Conservation (phyloP, 2,797 vertebrate genomes). For the Catostomus latipinnis region DNA sequence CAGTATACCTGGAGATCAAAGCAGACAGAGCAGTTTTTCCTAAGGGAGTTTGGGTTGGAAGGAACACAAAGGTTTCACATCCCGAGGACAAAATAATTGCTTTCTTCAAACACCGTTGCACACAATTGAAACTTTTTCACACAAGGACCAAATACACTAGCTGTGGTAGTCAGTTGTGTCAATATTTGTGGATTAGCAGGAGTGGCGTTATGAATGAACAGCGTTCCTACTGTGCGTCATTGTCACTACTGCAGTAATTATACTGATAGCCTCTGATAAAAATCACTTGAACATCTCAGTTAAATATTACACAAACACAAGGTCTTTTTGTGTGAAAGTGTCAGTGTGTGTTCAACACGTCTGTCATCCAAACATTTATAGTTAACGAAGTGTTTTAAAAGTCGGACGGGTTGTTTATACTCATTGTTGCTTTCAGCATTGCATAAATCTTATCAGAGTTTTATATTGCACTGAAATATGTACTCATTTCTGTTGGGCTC, state of each 20-base stretch:
- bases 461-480: not conserved
- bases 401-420: not conserved
- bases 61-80: not conserved
- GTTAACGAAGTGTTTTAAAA: not conserved
- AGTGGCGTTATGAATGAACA: not conserved
- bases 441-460: not conserved
- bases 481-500: not conserved
- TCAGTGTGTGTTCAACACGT: slow-evolving; percentile 16
- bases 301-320: slow-evolving; percentile 19
- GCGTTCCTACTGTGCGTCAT: slow-evolving; percentile 38
- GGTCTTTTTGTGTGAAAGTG: not conserved
- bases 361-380: not conserved
- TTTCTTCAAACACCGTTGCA: not conserved
- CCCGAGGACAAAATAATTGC: not conserved
- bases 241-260: slow-evolving; percentile 57
- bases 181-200: slow-evolving; percentile 28
- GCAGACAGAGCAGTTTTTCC: not conserved
- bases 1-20: too few relatives aligned
- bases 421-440: not conserved
- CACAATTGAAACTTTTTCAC: slow-evolving; percentile 16
- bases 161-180: not conserved
- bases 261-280: not conserved
- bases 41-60: not conserved
- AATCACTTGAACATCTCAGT: slow-evolving; percentile 1
- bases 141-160: slow-evolving; percentile 10